These are phyloP conservation scores for Lepidurus couesii DNA, from an alignment of 1,140 invertebrate species.

Conservation along the genomic window DNA sequence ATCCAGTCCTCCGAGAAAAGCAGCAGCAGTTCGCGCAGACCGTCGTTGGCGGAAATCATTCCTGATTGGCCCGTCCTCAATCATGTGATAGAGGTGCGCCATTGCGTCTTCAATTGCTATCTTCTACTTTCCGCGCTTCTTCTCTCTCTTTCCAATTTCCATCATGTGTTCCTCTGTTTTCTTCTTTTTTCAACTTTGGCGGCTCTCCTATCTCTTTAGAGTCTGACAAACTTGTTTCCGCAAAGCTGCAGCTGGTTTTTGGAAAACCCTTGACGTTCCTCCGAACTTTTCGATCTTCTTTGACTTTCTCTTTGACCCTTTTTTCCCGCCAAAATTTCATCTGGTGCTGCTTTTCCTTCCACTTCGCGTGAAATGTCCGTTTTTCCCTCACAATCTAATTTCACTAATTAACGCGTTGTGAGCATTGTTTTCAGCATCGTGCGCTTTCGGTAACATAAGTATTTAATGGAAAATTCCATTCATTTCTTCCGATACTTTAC, in stretches of 20 bases:
- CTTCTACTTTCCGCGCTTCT: slow-evolving; percentile 30
- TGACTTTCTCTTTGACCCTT: neutral
- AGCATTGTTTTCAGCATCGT: no score
- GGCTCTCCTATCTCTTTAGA: neutral
- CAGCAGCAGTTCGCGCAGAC: slow-evolving; percentile 60
- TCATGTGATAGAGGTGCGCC: slow-evolving; percentile 46
- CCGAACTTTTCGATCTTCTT: neutral
- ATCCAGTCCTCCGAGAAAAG: slow-evolving; percentile 27
- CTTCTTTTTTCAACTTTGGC: neutral
- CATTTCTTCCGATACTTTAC: no score
- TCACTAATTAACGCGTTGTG: neutral
- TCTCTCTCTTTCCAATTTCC: slow-evolving; percentile 27
- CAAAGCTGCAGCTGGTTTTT: neutral
- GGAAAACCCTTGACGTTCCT: neutral
- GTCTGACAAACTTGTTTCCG: neutral
- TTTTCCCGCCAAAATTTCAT: neutral
- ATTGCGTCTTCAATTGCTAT: slow-evolving; percentile 30
- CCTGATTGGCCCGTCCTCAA: slow-evolving; percentile 92
- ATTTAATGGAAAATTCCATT: no score
- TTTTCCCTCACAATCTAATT: neutral
- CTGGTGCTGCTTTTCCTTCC: slow-evolving; percentile 21
- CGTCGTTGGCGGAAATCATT: slow-evolving; percentile 87
- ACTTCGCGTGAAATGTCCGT: neutral
- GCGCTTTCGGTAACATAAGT: no score
- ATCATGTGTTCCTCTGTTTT: neutral